Evolutionary conservation across 2,113 vertebrate genomes (phyloP), one percentile per base, ranked within the genome.

Genomic region (Podiceps cristatus): DNA sequence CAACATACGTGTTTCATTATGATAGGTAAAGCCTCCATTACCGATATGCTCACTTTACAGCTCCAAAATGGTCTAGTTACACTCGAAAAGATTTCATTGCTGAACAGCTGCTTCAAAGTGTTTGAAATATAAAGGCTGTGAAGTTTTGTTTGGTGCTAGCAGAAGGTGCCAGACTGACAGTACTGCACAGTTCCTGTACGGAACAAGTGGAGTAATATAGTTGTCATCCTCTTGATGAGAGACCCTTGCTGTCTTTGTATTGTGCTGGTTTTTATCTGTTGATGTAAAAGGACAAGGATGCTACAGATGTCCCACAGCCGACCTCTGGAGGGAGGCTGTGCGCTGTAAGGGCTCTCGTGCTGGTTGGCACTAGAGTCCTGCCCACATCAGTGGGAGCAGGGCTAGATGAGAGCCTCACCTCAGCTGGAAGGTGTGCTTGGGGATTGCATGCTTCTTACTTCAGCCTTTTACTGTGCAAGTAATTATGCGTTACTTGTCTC

Each of bases 341-440:
- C 58, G 9, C 33, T 4, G 1, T 52, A 7, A 23, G 27, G 59
- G 15, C 17, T 60, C n/a, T 35, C 0, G 0, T 72, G 76, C 64
- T 60, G 47, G 20, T 25, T 63, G 47, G 58, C 35, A 29, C 23
- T 47, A 8, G 13, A 16, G 35, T 40, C 28, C 52, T 76, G 59
- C 35, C 78, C 60, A 7, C 29, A 62, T 55, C 31, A 4, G 47
- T 23, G 28, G 19, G 24, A 82, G 25, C 68, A 81, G 73, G 35
- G 60, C 44, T 87, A 60, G 68, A 16, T 55, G 31, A 18, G 45
- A 77, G 42, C 50, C 29, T 69, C 19, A 16, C 53, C 81, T 89
- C 44, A 72, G 44, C n/a, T 75, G 91, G 73, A 67, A 55, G 56
- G 35, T 42, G 10, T 31, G 66, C 45, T 73, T 62, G 72, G 59